Percentiles rank a stretch among this genome's conserved stretches.
Evolutionary conservation across 2,888 invertebrate species (phyloP).

Genomic region (Chesias legatella): DNA sequence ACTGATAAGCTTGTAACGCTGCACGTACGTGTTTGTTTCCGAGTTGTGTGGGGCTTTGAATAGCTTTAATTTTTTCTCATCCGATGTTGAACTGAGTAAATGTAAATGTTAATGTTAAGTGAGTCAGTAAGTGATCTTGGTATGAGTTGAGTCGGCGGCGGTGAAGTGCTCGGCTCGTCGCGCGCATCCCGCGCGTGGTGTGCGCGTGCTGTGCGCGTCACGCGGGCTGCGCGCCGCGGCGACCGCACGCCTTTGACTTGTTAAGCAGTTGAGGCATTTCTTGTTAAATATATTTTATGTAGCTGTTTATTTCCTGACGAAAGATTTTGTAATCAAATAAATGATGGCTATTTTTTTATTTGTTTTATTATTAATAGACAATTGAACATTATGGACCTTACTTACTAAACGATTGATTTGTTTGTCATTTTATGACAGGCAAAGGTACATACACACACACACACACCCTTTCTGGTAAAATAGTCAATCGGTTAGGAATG

Average conservation of each 20-base stretch:
- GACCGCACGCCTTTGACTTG: too few species aligned
- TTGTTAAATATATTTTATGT: constrained; percentile 73
- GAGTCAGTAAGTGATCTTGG: constrained; percentile 44
- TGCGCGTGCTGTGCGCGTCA: constrained; percentile 14
- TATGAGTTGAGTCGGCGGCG: constrained; percentile 32
- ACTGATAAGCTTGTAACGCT: too few species aligned
- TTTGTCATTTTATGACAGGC: too few species aligned
- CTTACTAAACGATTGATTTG: too few species aligned
- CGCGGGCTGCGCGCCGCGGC: too few species aligned
- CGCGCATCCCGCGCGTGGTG: background rate
- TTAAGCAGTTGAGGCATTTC: constrained; percentile 59
- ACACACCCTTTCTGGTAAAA: too few species aligned
- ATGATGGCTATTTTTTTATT: constrained; percentile 68
- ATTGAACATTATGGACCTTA: too few species aligned
- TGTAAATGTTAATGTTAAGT: constrained; percentile 45
- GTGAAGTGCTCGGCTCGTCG: background rate
- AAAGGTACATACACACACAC: too few species aligned
- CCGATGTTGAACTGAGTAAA: constrained; percentile 49
- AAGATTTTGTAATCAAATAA: constrained; percentile 77
- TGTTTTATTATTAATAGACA: constrained; percentile 44
- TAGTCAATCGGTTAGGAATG: too few species aligned
- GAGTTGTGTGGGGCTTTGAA: constrained; percentile 39
- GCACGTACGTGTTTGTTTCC: too few species aligned
- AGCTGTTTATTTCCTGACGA: constrained; percentile 75
- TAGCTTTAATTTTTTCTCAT: constrained; percentile 39